Evolutionary conservation across 2,113 vertebrate species (phyloP), one percentile per base, ranked within the genome.

Genomic region (Entelurus aequoreus): DNA sequence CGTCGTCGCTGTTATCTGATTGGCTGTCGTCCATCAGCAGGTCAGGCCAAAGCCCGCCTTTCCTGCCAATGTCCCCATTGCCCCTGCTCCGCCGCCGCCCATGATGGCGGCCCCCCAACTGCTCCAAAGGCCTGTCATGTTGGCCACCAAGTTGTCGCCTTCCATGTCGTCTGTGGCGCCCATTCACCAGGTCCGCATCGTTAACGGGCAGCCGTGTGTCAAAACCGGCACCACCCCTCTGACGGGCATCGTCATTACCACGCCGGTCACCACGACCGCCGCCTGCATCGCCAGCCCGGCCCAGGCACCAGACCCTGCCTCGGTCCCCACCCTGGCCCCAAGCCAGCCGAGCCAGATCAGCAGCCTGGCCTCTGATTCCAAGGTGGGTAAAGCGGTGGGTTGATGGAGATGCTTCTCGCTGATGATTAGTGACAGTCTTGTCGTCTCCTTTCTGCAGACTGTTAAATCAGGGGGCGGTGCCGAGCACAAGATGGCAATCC

Each of bases 31-130:
- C 66, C 5, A 37, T 71, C 37, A 58, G 2, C 84, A 99, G 95
- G 96, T 98, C 83, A 91, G 95, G 88, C 93, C 94, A 57, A 97
- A 98, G 81, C 91, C 93, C 65, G 88, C 92, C 82, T 86, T 90
- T 53, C 93, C 95, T 84, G 94, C 93, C 87, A 97, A 97, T 73
- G 91, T 99, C 82, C 94, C 96, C 81, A 99, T 99, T 50, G 95
- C 96, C 66, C 96, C 96, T 53, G 95, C 96, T 35, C 96, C 95
- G 50, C 95, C 95, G 72, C 95, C 96, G 8, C 94, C 96, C 52
- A 98, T 98, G 95, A 94, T 99, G 90, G 94, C 95, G 37, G 94
- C 96, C 73, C 95, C 95, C 74, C 95, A 96, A 66, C 90, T 98
- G 78, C 93, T 98, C 72, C 96, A 98, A 91, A 89, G 94, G 60